Evolutionary conservation across 2,888 invertebrate species (phyloP).

Genomic region (Prenolepis imparis): DNA sequence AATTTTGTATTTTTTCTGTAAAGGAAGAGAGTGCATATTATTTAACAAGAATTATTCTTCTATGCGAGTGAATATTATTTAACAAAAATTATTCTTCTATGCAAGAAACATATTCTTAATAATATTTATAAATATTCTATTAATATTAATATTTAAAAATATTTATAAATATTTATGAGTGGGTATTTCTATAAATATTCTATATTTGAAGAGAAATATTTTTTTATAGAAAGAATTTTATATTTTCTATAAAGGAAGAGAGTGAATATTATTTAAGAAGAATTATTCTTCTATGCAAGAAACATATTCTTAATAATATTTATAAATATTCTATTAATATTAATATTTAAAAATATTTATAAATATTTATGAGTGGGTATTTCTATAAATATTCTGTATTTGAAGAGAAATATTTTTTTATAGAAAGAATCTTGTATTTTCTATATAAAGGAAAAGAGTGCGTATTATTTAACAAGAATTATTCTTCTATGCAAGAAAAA

Average conservation of each 20-base stretch:
- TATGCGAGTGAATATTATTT: no score
- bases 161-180: no score
- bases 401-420: not conserved
- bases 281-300: not conserved
- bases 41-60: not conserved
- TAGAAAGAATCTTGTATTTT: not conserved
- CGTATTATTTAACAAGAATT: not conserved
- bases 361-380: no score
- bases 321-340: no score
- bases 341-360: no score
- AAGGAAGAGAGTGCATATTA: not conserved
- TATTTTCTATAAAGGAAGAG: not conserved
- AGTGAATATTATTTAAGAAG: not conserved
- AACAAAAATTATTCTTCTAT: no score
- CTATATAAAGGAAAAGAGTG: not conserved
- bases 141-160: no score
- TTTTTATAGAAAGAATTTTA: not conserved
- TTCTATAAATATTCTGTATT: not conserved
- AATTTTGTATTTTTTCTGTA: not conserved
- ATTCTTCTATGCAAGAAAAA: not conserved
- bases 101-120: not conserved
- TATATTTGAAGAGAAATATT: constrained; percentile 5
- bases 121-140: no score
- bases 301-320: not conserved
- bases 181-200: no score